Conservation (phyloP, 2,797 vertebrate species). For the Rhinoraja longicauda region DNA sequence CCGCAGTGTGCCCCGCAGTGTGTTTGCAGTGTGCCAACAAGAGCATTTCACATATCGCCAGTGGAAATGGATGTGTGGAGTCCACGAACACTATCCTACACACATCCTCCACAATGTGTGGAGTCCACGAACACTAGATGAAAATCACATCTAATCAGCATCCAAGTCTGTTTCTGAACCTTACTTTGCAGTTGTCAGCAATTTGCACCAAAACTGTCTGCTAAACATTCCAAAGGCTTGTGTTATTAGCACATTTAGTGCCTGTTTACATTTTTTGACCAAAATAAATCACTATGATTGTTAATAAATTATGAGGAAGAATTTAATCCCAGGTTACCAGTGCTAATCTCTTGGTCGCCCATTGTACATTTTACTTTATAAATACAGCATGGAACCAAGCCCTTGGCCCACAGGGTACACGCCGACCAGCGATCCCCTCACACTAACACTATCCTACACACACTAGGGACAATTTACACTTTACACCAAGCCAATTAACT, state of each 20-base stretch:
- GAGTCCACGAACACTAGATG: too few relatives aligned
- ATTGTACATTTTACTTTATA: too few relatives aligned
- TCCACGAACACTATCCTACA: too few relatives aligned
- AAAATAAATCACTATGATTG: not conserved
- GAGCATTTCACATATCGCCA: not conserved
- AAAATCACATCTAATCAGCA: not conserved
- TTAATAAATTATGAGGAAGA: not conserved
- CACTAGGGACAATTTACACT: too few relatives aligned
- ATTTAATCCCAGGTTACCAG: too few relatives aligned
- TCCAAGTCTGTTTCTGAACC: not conserved
- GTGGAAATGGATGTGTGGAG: not conserved
- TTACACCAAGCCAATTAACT: too few relatives aligned
- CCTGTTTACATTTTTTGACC: not conserved
- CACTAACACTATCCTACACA: too few relatives aligned
- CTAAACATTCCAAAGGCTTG: not conserved
- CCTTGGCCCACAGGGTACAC: too few relatives aligned
- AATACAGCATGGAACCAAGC: too few relatives aligned
- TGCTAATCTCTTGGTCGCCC: too few relatives aligned
- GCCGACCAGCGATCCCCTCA: too few relatives aligned
- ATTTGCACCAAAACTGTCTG: not conserved
- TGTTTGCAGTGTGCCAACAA: not conserved
- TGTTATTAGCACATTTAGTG: not conserved
- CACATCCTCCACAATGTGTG: too few relatives aligned
- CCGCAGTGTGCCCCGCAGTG: not conserved
- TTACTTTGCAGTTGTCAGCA: not conserved